phyloP scores from a whole-genome alignment of 2,113 vertebrate genomes.

The Cyphotilapia sp. region DNA sequence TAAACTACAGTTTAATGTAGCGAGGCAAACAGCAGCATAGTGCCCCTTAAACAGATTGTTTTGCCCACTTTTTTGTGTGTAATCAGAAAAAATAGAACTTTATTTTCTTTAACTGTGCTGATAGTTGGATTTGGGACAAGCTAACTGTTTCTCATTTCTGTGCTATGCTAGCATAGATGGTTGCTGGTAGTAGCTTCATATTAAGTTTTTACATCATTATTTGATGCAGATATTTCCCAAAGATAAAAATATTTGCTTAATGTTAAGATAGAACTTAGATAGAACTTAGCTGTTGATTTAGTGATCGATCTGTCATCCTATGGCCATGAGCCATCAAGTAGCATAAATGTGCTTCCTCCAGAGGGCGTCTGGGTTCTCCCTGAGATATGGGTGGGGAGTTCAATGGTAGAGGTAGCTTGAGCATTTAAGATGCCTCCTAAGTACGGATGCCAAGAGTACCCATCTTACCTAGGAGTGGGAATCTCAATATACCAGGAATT shows the following conservation, averaged over 20 bases:
- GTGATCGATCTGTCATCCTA: no score
- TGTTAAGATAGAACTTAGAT: background rate
- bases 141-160: background rate
- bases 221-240: background rate
- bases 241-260: background rate
- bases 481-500: background rate
- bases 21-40: background rate
- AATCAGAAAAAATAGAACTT: background rate
- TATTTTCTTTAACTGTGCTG: background rate
- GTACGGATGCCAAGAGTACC: background rate
- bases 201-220: background rate
- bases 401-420: background rate
- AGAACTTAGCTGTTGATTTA: background rate
- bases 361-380: background rate
- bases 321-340: background rate
- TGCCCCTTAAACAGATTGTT: background rate
- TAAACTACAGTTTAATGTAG: background rate
- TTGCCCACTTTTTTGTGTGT: background rate
- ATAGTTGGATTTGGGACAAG: background rate
- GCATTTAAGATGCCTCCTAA: background rate
- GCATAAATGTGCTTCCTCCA: background rate
- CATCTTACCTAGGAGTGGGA: background rate
- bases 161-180: background rate
- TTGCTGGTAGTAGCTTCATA: background rate
- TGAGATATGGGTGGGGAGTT: background rate